A percentile compares a stretch with the other conserved stretches of the same genome.
These are phyloP conservation scores for Paramuricea clavata DNA, from an alignment of 92 coral and sea anemone species.

Conservation along the genomic window DNA sequence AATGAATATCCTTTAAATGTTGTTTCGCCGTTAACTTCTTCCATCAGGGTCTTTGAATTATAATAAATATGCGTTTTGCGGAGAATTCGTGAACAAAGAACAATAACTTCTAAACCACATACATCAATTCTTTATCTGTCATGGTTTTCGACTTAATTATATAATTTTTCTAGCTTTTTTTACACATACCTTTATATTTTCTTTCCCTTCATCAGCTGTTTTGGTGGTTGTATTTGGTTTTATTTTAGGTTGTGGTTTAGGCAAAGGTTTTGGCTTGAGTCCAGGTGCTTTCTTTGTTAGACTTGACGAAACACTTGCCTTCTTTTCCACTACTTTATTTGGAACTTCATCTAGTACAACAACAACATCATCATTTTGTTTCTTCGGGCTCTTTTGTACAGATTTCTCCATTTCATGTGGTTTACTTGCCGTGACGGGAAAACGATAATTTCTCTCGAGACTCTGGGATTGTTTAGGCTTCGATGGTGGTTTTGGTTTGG, in stretches of 20 bases:
- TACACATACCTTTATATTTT: slow-evolving; percentile 18
- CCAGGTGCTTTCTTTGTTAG: slow-evolving; percentile 38
- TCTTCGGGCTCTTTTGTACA: neutral
- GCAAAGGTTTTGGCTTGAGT: slow-evolving; percentile 43
- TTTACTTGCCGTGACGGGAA: slow-evolving; percentile 18
- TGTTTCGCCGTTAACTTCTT: too few relatives aligned
- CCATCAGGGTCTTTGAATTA: too few relatives aligned
- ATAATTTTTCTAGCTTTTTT: too few relatives aligned
- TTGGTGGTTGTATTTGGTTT: neutral
- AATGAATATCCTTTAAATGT: too few relatives aligned
- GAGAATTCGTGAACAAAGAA: too few relatives aligned
- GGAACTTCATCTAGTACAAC: neutral
- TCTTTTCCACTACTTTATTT: neutral
- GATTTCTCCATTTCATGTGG: neutral
- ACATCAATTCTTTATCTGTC: too few relatives aligned
- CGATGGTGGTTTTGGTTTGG: slow-evolving; percentile 27
- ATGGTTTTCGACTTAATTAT: too few relatives aligned
- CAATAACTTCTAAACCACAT: too few relatives aligned
- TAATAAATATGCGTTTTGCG: too few relatives aligned
- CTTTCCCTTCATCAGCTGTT: slow-evolving; percentile 24
- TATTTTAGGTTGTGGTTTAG: slow-evolving; percentile 23
- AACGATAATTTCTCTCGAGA: slow-evolving; percentile 34
- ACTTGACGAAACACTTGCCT: neutral
- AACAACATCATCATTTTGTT: slow-evolving; percentile 8
- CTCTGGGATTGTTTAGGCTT: slow-evolving; percentile 14